These are phyloP conservation scores for Ceratitis capitata DNA, from an alignment of 1,140 invertebrate species.

Conservation along the genomic window DNA sequence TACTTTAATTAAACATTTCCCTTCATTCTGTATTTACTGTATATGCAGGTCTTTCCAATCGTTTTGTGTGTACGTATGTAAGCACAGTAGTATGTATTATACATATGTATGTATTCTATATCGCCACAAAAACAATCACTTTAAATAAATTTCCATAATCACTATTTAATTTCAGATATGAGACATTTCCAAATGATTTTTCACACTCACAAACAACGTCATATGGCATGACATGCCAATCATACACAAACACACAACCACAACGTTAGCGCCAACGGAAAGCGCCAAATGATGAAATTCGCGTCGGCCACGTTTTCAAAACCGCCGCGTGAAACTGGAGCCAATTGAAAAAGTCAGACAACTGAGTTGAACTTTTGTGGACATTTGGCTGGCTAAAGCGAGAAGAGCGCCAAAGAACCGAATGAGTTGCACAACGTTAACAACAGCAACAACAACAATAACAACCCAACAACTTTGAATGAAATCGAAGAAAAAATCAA, in stretches of 20 bases:
- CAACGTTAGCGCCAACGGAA: too few species aligned
- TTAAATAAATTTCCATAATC: not conserved
- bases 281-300: not conserved
- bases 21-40: not conserved
- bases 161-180: not conserved
- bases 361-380: constrained; percentile 22
- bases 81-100: too few species aligned
- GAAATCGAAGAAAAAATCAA: constrained; percentile 29
- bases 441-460: not conserved
- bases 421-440: not conserved
- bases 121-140: not conserved
- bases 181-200: not conserved
- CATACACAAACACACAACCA: not conserved
- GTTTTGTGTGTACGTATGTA: too few species aligned
- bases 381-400: constrained; percentile 32
- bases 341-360: constrained; percentile 34
- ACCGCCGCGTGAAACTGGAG: constrained; percentile 27
- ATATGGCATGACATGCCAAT: too few species aligned
- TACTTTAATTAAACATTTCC: too few species aligned
- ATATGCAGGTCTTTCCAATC: too few species aligned
- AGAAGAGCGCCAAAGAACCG: constrained; percentile 23
- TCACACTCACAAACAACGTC: not conserved
- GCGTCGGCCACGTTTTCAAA: constrained; percentile 29
- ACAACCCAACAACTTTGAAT: not conserved
- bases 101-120: not conserved